Percentiles rank a stretch among this genome's conserved stretches.
phyloP scores from a whole-genome alignment of 2,888 invertebrate species.

The Muschampia plurimacula region DNA sequence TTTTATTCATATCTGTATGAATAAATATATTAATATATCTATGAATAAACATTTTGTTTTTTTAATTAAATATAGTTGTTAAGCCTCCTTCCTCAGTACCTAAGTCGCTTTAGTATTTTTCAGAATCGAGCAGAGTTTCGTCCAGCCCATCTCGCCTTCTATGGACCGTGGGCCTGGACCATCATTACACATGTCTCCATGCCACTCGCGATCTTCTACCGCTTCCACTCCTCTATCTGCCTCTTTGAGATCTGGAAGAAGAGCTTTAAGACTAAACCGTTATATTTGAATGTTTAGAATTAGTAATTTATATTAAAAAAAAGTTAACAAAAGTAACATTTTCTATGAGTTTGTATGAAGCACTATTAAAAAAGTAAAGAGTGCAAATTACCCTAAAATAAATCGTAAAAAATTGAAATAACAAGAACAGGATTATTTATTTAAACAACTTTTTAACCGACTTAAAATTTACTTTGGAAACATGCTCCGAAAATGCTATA shows the following conservation, averaged over 20 bases:
- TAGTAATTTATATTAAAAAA: not conserved
- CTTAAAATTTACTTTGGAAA: too few relatives aligned
- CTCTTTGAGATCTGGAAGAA: slow-evolving; percentile 97
- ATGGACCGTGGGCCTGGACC: slow-evolving; percentile 96
- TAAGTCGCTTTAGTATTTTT: slow-evolving; percentile 23
- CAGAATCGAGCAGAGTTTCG: slow-evolving; percentile 93
- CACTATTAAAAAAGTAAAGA: too few relatives aligned
- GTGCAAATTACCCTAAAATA: too few relatives aligned
- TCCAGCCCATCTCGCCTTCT: slow-evolving; percentile 92
- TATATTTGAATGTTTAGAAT: slow-evolving; percentile 75
- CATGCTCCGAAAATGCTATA: too few relatives aligned
- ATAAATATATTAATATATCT: too few relatives aligned
- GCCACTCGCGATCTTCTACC: slow-evolving; percentile 95
- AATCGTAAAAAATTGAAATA: too few relatives aligned
- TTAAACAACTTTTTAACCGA: too few relatives aligned
- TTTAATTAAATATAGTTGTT: too few relatives aligned
- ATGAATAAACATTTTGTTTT: too few relatives aligned
- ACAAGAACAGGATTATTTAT: too few relatives aligned
- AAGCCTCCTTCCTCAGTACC: too few relatives aligned
- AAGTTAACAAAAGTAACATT: not conserved
- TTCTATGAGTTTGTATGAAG: not conserved
- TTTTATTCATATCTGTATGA: too few relatives aligned
- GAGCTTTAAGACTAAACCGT: slow-evolving; percentile 90
- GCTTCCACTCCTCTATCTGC: slow-evolving; percentile 96
- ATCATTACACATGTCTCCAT: slow-evolving; percentile 95